Percentiles rank a stretch among this genome's conserved stretches.
Conservation (phyloP, 2,113 vertebrate species). For the Myotis yumanensis region DNA sequence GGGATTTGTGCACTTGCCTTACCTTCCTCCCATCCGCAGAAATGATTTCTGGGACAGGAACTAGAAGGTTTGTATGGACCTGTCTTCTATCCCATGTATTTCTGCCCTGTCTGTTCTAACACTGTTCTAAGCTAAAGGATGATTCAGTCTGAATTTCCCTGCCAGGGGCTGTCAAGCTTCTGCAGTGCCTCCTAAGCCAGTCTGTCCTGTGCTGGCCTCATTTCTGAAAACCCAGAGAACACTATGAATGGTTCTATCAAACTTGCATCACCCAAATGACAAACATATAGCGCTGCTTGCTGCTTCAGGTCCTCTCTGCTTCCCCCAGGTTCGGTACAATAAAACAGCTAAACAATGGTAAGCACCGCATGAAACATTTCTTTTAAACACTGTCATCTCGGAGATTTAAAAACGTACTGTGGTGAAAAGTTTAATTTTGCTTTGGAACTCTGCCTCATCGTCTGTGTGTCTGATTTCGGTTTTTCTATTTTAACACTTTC, state of each 20-base stretch:
- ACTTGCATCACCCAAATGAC: background rate
- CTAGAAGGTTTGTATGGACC: background rate
- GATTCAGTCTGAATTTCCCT: background rate
- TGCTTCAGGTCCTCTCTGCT: background rate
- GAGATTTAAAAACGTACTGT: background rate
- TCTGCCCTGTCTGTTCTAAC: background rate
- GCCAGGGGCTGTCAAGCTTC: background rate
- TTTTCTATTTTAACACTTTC: slow-evolving; percentile 44
- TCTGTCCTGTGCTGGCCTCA: background rate
- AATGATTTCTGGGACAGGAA: background rate
- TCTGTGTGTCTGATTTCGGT: background rate
- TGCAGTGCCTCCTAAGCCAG: background rate
- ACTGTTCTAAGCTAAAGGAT: background rate
- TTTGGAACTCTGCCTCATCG: slow-evolving; percentile 1
- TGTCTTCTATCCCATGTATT: background rate
- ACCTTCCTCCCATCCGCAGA: background rate
- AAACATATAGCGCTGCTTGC: background rate
- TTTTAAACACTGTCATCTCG: background rate
- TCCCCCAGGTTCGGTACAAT: background rate
- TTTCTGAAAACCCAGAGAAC: slow-evolving; percentile 12
- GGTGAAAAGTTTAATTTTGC: background rate
- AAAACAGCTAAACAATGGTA: background rate
- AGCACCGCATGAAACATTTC: background rate
- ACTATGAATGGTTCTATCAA: background rate
- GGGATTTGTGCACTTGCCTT: background rate